Conservation (phyloP, 2,113 vertebrate species). For the Centropus bengalensis region DNA sequence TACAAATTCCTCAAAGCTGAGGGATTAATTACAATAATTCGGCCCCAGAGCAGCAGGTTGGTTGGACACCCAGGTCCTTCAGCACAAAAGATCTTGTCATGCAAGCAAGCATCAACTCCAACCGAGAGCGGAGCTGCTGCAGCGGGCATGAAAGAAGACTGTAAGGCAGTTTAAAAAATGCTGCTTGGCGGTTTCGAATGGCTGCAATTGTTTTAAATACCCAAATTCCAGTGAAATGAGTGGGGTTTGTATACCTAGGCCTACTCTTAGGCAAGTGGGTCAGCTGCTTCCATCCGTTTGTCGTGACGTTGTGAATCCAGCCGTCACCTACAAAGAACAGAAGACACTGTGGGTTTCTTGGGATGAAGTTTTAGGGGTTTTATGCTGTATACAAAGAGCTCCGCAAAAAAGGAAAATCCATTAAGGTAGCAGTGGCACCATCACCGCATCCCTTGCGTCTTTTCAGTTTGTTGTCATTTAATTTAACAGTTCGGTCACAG, state of each 20-base stretch:
- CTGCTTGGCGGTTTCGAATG: neutral
- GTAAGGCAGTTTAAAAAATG: neutral
- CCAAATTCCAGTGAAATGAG: neutral
- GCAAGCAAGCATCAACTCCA: neutral
- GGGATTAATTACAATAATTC: neutral
- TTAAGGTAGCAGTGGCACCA: no score
- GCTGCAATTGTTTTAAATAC: neutral
- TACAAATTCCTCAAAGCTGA: neutral
- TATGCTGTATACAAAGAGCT: neutral
- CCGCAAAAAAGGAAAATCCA: neutral
- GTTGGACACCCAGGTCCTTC: neutral
- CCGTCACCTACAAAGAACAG: conserved; percentile 81
- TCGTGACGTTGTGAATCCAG: conserved; percentile 86
- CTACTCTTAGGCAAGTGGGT: conserved; percentile 86
- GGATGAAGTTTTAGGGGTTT: neutral
- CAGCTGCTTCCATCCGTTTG: conserved; percentile 87
- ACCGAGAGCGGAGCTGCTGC: neutral
- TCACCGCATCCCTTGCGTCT: no score
- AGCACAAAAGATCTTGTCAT: neutral
- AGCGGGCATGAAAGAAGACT: neutral
- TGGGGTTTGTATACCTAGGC: conserved; percentile 81
- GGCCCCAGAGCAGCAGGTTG: neutral
- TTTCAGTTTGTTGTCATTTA: no score
- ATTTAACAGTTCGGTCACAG: no score
- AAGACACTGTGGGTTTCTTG: neutral